Conservation (phyloP, 2,113 vertebrate genomes). For the Phylloscopus trochiloides region DNA sequence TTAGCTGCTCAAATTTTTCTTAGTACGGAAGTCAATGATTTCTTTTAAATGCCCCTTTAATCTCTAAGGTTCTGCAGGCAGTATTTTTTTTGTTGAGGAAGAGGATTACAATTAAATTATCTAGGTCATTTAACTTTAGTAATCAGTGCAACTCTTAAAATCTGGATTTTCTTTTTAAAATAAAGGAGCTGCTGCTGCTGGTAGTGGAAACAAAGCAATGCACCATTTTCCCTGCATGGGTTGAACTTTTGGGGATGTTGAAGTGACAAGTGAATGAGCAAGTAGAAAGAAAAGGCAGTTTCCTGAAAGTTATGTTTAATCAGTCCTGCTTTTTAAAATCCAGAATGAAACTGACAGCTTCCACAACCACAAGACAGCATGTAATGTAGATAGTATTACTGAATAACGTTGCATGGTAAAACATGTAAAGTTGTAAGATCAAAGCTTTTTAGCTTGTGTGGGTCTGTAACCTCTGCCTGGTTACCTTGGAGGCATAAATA, state of each 20-base stretch:
- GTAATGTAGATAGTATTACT: neutral
- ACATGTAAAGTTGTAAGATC: neutral
- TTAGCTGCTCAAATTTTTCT: neutral
- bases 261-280: neutral
- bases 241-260: neutral
- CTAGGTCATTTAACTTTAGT: constrained; percentile 6
- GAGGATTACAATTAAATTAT: neutral
- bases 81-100: neutral
- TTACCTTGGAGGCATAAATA: neutral
- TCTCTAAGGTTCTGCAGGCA: neutral
- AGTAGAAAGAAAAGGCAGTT: neutral
- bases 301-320: neutral
- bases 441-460: neutral
- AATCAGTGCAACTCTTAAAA: neutral
- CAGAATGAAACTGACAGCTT: neutral
- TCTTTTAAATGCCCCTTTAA: neutral
- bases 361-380: neutral
- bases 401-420: neutral
- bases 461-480: neutral
- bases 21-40: neutral
- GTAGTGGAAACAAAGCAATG: neutral
- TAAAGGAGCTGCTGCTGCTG: neutral
- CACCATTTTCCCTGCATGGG: neutral
- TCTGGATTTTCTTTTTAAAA: neutral
- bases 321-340: neutral